Percentiles rank a stretch among this genome's conserved stretches.
These are phyloP conservation scores for Drosophila differens DNA, from an alignment of 2,888 invertebrate genomes.

Conservation along the genomic window DNA sequence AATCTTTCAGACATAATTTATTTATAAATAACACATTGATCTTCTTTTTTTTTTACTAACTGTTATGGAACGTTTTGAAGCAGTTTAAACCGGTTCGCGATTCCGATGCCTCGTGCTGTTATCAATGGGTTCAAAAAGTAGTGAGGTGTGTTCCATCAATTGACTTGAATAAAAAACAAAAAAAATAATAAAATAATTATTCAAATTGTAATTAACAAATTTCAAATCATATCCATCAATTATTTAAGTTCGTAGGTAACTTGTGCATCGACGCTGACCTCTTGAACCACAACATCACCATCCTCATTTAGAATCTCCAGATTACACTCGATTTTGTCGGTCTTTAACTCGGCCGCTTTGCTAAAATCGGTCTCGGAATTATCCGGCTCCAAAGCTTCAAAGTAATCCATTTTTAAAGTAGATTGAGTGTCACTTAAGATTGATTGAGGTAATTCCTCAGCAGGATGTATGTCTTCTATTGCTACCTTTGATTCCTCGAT, in stretches of 20 bases:
- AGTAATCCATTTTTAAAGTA: constrained; percentile 44
- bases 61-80: constrained; percentile 16
- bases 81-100: constrained; percentile 41
- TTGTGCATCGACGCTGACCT: constrained; percentile 74
- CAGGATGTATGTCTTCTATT: background rate
- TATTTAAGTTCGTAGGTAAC: constrained; percentile 61
- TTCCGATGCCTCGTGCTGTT: constrained; percentile 38
- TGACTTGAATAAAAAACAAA: constrained; percentile 22
- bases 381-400: constrained; percentile 47
- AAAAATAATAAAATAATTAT: background rate
- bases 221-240: background rate
- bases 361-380: background rate
- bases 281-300: constrained; percentile 64
- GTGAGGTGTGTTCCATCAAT: constrained; percentile 1
- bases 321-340: constrained; percentile 68
- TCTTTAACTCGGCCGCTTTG: constrained; percentile 34
- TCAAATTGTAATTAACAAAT: constrained; percentile 20
- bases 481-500: background rate
- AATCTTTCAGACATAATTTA: constrained; percentile 60
- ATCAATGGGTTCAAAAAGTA: constrained; percentile 33
- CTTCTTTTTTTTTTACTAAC: constrained; percentile 38
- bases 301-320: constrained; percentile 71
- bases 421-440: background rate
- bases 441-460: background rate
- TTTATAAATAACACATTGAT: constrained; percentile 36